Base-by-base conservation (phyloP, 2,888 invertebrate genomes). In the Lycocerus yunnanus region DNA sequence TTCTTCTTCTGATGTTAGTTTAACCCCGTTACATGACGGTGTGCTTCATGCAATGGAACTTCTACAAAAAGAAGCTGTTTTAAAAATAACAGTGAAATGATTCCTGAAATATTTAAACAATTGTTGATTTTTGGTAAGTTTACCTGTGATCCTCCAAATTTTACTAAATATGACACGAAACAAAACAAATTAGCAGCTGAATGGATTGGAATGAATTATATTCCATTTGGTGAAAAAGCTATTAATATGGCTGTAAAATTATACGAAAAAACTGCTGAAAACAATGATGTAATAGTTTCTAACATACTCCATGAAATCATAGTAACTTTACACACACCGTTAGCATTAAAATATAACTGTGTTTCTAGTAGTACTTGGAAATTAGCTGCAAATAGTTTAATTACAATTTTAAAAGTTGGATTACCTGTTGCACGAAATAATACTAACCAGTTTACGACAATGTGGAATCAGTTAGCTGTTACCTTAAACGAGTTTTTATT, bases 401-500 rank as follows among this genome's bases (percentile, higher is more conserved):
- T 95, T 71, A 90, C 93, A 81, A 92, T 97, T 16, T 88, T 98
- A 76, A 93, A 93, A 78, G 93, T 94, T 0, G 97, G 97, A 0
- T 88, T 99, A 59, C 97, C 97, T 6, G 89, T 98, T 16, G 97
- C 97, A 18, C 90, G 97, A 80, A 92, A 92, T 76, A 89, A 91
- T 82, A 93, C 95, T 58, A 92, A 93, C 77, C 90, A 91, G 60
- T 95, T 95, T 85, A 88, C 90, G 71, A 90, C 90, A 68, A 93
- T 95, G 89, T 99, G 99, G 99, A 91, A 93, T 71, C 94, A 94
- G 81, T 88, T 99, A 73, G 96, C 95, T 0, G 91, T 91, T 69
- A 94, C 96, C 0, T 88, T 99, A 58, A 97, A 98, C 82, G 94
- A 95, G 71, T 98, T 98, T 86, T 90, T 99, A 73, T 99, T 99